These are phyloP conservation scores for Sminthopsis crassicaudata DNA, from an alignment of 2,113 vertebrate species.

Conservation along the genomic window DNA sequence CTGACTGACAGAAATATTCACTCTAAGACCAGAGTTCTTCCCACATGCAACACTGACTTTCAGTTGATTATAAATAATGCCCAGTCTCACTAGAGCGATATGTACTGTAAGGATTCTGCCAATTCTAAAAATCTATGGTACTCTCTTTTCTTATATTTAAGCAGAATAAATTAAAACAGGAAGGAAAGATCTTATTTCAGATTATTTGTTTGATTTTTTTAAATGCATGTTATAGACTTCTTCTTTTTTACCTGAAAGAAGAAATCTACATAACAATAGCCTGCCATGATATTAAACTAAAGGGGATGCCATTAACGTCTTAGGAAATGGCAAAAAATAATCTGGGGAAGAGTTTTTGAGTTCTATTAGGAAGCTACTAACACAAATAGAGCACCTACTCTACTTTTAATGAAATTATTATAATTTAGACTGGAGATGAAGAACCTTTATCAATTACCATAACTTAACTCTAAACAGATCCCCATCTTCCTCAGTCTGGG, in stretches of 20 bases:
- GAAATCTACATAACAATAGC: background rate
- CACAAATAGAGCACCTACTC: constrained; percentile 75
- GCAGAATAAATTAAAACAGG: constrained; percentile 50
- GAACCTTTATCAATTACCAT: constrained; percentile 77
- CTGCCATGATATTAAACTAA: constrained; percentile 57
- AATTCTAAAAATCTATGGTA: background rate
- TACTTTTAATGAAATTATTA: constrained; percentile 81
- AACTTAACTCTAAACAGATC: constrained; percentile 74
- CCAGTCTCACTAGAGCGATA: background rate
- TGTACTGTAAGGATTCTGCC: background rate
- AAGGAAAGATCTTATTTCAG: constrained; percentile 51
- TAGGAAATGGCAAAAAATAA: constrained; percentile 74
- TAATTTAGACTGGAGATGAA: constrained; percentile 78
- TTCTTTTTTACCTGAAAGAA: constrained; percentile 43
- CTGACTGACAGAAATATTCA: background rate
- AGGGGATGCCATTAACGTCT: constrained; percentile 70
- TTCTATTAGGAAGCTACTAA: constrained; percentile 77
- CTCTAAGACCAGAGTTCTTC: background rate
- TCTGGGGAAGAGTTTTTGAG: constrained; percentile 75
- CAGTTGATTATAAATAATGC: constrained; percentile 33
- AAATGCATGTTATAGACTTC: background rate
- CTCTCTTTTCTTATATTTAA: constrained; percentile 49
- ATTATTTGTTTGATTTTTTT: background rate
- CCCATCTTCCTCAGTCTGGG: constrained; percentile 60
- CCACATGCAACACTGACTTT: background rate